Percentiles rank a stretch among this genome's conserved stretches.
Evolutionary conservation across 2,888 invertebrate species (phyloP).

Genomic region (Zhengitettix transpicula): DNA sequence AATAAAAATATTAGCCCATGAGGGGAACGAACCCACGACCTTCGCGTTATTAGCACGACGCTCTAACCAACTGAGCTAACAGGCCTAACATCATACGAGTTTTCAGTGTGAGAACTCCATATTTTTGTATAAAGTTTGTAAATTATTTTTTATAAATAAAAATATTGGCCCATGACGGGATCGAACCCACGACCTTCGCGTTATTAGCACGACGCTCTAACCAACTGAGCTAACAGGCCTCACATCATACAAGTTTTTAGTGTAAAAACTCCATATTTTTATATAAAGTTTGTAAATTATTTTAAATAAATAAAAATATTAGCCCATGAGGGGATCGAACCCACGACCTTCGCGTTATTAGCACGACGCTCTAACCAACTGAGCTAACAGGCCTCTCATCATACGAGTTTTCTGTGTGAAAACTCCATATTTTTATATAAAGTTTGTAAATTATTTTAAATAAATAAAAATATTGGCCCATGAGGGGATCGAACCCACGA

Average conservation of each 20-base stretch:
- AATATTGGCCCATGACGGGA: not conserved
- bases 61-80: constrained; percentile 1
- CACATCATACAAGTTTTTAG: not conserved
- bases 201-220: constrained; percentile 1
- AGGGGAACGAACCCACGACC: not conserved
- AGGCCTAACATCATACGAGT: not conserved
- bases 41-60: constrained; percentile 1
- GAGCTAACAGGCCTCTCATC: not conserved
- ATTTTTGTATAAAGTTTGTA: no score
- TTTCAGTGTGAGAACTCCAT: no score
- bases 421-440: no score
- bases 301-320: no score
- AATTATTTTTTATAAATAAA: no score
- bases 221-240: not conserved
- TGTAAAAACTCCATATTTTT: no score
- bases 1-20: not conserved
- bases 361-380: constrained; percentile 1
- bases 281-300: no score
- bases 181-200: constrained; percentile 1
- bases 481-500: not conserved
- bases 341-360: constrained; percentile 1
- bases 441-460: no score
- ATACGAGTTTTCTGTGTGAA: no score
- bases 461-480: no score
- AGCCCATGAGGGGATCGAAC: not conserved